These are phyloP conservation scores for Podocnemis expansa DNA, from an alignment of 2,113 vertebrate species.

Conservation along the genomic window DNA sequence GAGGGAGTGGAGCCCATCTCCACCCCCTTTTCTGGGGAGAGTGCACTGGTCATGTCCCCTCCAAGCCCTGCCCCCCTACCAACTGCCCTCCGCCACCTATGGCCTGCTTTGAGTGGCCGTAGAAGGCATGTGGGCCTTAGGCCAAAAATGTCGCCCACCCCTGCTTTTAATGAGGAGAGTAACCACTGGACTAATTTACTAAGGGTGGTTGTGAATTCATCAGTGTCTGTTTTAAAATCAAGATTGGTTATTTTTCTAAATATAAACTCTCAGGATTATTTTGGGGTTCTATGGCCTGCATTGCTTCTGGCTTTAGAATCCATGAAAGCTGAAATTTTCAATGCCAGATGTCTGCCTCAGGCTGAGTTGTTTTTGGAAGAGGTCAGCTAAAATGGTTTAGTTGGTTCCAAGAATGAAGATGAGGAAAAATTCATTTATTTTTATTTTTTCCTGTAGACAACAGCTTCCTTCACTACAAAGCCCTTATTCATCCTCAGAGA, in stretches of 20 bases:
- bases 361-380: background rate
- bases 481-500: background rate
- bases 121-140: no score
- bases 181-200: no score
- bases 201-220: no score
- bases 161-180: no score
- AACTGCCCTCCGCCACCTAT: no score
- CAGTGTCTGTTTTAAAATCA: no score
- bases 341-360: background rate
- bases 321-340: background rate
- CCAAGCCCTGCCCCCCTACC: no score
- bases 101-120: no score
- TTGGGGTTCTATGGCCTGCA: background rate
- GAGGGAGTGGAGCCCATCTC: no score
- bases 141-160: no score
- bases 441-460: background rate
- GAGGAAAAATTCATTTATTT: background rate
- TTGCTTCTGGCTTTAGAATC: background rate
- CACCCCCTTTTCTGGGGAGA: no score
- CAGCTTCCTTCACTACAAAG: background rate
- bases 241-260: background rate
- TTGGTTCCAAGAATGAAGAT: background rate
- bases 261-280: background rate
- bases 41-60: no score
- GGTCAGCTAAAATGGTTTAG: background rate